Conservation (phyloP, 2,888 invertebrate genomes). For the Ecliptopera silaceata region DNA sequence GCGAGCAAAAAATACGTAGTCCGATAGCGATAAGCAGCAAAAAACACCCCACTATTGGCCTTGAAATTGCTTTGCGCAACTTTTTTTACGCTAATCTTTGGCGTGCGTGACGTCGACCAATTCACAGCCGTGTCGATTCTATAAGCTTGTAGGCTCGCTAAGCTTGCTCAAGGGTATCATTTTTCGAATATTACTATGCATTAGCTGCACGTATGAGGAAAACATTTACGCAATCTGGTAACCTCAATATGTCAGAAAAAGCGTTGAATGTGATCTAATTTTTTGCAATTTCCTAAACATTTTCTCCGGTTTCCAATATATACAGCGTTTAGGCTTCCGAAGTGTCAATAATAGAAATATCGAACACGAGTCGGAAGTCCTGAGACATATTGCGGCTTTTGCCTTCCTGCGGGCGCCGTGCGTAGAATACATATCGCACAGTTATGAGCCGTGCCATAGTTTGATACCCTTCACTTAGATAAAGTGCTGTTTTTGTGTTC, state of each 20-base stretch:
- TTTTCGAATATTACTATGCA: slow-evolving; percentile 22
- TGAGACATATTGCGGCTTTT: slow-evolving; percentile 71
- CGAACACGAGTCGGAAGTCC: slow-evolving; percentile 68
- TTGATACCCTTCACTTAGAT: slow-evolving; percentile 60
- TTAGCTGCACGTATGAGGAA: slow-evolving; percentile 23
- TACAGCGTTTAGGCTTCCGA: slow-evolving; percentile 44
- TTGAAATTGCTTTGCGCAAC: slow-evolving; percentile 48
- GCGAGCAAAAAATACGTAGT: slow-evolving; percentile 45
- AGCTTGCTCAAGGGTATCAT: slow-evolving; percentile 31
- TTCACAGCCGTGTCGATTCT: slow-evolving; percentile 22
- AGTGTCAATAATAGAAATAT: slow-evolving; percentile 70
- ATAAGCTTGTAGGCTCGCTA: slow-evolving; percentile 11
- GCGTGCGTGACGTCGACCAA: slow-evolving; percentile 41
- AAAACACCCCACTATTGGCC: slow-evolving; percentile 46
- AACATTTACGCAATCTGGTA: slow-evolving; percentile 12
- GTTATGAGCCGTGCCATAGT: slow-evolving; percentile 53
- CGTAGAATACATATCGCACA: slow-evolving; percentile 63
- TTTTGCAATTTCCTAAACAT: slow-evolving; percentile 30
- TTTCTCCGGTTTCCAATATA: slow-evolving; percentile 40
- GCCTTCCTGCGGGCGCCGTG: slow-evolving; percentile 65
- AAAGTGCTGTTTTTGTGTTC: slow-evolving; percentile 59
- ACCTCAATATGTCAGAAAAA: slow-evolving; percentile 26
- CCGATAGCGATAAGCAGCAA: slow-evolving; percentile 43
- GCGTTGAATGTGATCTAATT: slow-evolving; percentile 19
- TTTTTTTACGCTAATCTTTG: slow-evolving; percentile 43